Conservation (phyloP, 2,797 vertebrate species). For the Eulemur rubriventer region DNA sequence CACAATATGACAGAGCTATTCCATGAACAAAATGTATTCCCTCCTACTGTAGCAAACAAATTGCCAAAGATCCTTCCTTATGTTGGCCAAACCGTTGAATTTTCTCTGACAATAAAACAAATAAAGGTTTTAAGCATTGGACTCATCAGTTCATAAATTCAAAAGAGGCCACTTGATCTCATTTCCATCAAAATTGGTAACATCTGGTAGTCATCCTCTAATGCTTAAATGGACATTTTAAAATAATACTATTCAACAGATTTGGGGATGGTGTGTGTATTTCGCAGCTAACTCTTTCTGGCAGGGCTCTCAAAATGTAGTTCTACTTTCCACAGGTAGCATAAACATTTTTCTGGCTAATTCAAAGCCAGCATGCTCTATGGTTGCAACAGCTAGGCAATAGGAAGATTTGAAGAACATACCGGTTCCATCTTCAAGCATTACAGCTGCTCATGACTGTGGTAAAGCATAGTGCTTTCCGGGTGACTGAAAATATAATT, state of each 20-base stretch:
- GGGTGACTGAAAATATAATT: not conserved
- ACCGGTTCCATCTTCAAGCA: not conserved
- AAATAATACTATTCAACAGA: slow-evolving; percentile 12
- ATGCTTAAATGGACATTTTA: slow-evolving; percentile 53
- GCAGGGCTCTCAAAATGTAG: slow-evolving; percentile 36
- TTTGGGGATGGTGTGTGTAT: not conserved
- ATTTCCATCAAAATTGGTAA: slow-evolving; percentile 62
- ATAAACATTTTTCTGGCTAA: slow-evolving; percentile 43
- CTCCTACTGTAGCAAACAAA: not conserved
- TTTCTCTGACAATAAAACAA: slow-evolving; percentile 64
- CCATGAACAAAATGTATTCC: not conserved
- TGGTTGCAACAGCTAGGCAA: not conserved
- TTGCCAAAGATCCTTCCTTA: slow-evolving; percentile 41
- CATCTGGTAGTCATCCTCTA: slow-evolving; percentile 56
- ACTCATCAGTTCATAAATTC: slow-evolving; percentile 58
- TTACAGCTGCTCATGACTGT: not conserved
- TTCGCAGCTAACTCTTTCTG: slow-evolving; percentile 41
- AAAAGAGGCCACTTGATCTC: slow-evolving; percentile 40
- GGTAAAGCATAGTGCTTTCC: not conserved
- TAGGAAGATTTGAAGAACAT: not conserved
- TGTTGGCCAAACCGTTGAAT: slow-evolving; percentile 45
- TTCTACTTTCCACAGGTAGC: slow-evolving; percentile 7
- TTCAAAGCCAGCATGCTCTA: not conserved
- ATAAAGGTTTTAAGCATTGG: slow-evolving; percentile 40
- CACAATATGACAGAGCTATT: not conserved